These are phyloP conservation scores for Pycnonotus jocosus DNA, from an alignment of 2,113 vertebrate genomes.

Conservation along the genomic window DNA sequence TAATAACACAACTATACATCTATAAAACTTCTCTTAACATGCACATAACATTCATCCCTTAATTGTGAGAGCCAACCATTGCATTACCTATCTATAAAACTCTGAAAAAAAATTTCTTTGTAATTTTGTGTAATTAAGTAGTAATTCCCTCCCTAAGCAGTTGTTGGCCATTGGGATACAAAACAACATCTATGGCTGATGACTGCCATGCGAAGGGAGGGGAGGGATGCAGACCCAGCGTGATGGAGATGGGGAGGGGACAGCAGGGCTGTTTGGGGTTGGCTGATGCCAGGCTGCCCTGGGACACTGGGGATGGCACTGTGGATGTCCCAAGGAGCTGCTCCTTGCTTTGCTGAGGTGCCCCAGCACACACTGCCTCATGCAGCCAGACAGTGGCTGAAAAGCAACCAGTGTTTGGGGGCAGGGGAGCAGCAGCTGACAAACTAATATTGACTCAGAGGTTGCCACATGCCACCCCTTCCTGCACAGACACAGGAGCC, in stretches of 20 bases:
- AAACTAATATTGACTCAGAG: neutral
- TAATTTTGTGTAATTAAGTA: neutral
- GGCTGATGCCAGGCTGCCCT: neutral
- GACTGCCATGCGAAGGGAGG: neutral
- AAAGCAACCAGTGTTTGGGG: neutral
- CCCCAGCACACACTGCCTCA: fast-evolving
- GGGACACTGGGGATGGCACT: neutral
- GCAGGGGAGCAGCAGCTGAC: neutral
- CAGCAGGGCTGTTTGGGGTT: fast-evolving
- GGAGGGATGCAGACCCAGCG: fast-evolving
- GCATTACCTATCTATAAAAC: neutral
- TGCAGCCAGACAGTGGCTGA: neutral
- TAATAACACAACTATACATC: no score
- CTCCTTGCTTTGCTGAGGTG: neutral
- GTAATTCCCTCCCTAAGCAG: neutral
- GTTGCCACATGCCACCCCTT: neutral
- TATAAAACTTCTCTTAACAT: no score
- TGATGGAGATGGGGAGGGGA: neutral
- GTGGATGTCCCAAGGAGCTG: neutral
- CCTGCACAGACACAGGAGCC: neutral
- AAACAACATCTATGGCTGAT: neutral
- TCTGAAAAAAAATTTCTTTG: neutral
- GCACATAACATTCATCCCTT: neutral
- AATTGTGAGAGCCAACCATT: neutral
- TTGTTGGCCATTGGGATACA: neutral